A percentile compares a stretch with the other conserved stretches of the same genome.
These are phyloP conservation scores for Synergus gifuensis DNA, from an alignment of 2,888 invertebrate genomes.

Conservation along the genomic window DNA sequence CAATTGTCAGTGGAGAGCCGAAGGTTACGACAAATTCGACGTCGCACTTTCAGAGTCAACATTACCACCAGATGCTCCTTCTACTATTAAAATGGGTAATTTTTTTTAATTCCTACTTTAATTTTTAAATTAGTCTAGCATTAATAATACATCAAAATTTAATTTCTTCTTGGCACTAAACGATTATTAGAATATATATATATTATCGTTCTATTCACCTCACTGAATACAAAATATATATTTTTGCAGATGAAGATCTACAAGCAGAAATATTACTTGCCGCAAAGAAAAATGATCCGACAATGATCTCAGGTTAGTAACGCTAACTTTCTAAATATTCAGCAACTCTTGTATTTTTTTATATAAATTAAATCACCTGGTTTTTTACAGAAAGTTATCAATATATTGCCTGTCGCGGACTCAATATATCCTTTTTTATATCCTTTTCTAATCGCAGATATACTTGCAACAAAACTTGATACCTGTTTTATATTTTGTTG, in stretches of 20 bases:
- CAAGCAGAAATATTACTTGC: constrained; percentile 72
- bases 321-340: background rate
- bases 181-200: too few relatives aligned
- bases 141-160: too few relatives aligned
- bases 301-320: constrained; percentile 70
- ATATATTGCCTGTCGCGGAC: constrained; percentile 69
- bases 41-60: constrained; percentile 77
- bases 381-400: constrained; percentile 74
- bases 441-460: constrained; percentile 66
- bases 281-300: constrained; percentile 66
- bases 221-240: constrained; percentile 50
- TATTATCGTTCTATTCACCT: background rate
- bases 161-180: too few relatives aligned
- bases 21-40: constrained; percentile 78
- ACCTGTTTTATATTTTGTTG: constrained; percentile 22
- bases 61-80: constrained; percentile 65
- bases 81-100: constrained; percentile 74
- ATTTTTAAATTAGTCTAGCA: background rate
- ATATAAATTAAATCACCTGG: constrained; percentile 60
- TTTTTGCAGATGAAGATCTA: constrained; percentile 74
- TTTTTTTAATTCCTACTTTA: background rate
- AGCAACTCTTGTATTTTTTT: constrained; percentile 47
- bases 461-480: background rate
- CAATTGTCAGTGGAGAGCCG: constrained; percentile 77
- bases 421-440: constrained; percentile 76